Base-by-base conservation (phyloP, 2,888 invertebrate species). In the Cantharis rufa region DNA sequence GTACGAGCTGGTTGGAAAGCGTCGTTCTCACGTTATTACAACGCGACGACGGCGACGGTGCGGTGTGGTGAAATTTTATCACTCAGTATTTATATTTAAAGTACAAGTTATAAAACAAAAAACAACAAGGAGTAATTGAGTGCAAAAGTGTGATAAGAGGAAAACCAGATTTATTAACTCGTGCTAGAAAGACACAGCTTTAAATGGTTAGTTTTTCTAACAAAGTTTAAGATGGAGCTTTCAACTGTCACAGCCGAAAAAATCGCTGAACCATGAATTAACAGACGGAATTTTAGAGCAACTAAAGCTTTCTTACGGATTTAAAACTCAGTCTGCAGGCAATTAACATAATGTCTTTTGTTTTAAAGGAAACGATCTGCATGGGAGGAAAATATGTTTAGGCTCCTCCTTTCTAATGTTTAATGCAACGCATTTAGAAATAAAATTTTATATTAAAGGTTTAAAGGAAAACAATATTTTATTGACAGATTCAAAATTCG, bases 141-240 rank as follows among this genome's bases (percentile, higher is more conserved):
- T 82, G 81, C 75, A 75, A 79, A 78, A 72, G 75, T 68, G 80
- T 77, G 82, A 82, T 82, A 82, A 82, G 80, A 76, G 80, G 78
- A 72, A 74, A 32, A 77, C 63, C 75, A 81, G 81, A 82, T 82
- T 82, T 82, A 82, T 82, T 78, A 75, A 75, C 73, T 62, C 70
- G 74, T 62, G 77, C 75, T 79, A 79, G 78, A 81, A 81, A 81
- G 81, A 81, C 79, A 72, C 77, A 62, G 75, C 71, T 77, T 75
- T 75, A 72, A 72, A 71, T 72, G 77, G 75, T 75, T 77, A 80
- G 79, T 72, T 72, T 72, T 72, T 64, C 62, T 28, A 13, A 72
- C 27, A 72, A 21, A 28, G 61, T 61, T 71, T 71, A 71, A 71
- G 61, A 62, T 62, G 71, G 15, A 71, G 62, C 63, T 62, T 32